Conservation (phyloP, 2,888 invertebrate genomes). For the Malachius bipustulatus region DNA sequence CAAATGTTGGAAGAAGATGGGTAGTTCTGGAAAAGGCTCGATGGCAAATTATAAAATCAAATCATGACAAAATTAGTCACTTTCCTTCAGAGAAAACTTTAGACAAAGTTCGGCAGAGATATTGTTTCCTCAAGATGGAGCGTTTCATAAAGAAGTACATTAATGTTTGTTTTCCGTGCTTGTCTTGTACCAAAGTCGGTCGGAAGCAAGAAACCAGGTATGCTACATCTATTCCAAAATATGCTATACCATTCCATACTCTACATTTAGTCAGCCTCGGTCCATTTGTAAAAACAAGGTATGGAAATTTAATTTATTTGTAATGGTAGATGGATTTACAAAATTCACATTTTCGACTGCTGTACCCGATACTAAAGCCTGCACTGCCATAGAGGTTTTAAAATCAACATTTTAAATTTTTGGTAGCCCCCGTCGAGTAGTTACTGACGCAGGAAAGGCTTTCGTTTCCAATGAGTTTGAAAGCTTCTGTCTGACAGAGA, state of each 20-base stretch:
- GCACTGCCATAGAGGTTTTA: no score
- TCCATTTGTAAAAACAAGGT: constrained; percentile 29
- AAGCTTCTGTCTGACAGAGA: no score
- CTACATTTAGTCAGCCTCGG: constrained; percentile 34
- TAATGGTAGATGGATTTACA: no score
- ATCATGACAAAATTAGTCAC: constrained; percentile 25
- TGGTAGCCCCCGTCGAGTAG: no score
- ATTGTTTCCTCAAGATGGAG: constrained; percentile 23
- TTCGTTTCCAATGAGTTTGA: no score
- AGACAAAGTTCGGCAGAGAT: constrained; percentile 14
- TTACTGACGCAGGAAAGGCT: no score
- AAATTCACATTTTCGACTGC: no score
- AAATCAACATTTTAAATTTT: no score
- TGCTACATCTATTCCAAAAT: constrained; percentile 10
- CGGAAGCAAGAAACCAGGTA: constrained; percentile 10
- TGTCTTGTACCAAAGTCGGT: no score
- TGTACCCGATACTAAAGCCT: no score
- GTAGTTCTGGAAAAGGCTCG: constrained; percentile 19
- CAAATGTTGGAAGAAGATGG: constrained; percentile 11
- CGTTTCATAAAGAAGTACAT: no score
- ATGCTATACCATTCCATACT: constrained; percentile 25
- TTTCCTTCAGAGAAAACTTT: constrained; percentile 22
- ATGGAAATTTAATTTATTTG: no score
- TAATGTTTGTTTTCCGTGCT: constrained; percentile 9
- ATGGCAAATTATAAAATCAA: constrained; percentile 19